These are phyloP conservation scores for Taurulus bubalis DNA, from an alignment of 2,113 vertebrate species.

Conservation along the genomic window DNA sequence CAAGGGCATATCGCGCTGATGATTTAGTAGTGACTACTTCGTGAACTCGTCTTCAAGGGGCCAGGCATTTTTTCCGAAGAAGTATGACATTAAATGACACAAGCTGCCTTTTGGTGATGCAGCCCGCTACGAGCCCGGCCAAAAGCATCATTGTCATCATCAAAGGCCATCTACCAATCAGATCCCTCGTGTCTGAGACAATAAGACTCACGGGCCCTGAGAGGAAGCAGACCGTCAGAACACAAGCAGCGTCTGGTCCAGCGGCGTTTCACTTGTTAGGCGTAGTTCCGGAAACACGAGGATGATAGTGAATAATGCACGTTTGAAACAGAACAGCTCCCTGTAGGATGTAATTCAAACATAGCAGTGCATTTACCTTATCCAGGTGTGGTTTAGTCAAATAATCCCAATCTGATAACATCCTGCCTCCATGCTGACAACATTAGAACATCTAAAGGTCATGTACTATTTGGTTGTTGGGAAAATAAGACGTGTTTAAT, in stretches of 20 bases:
- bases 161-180: slow-evolving; percentile 44
- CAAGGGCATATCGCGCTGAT: slow-evolving; percentile 51
- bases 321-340: background rate
- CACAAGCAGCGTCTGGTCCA: slow-evolving; percentile 15
- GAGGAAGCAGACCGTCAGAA: slow-evolving; percentile 26
- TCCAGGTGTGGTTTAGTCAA: background rate
- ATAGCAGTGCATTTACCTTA: background rate
- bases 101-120: slow-evolving; percentile 60
- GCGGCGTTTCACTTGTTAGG: background rate
- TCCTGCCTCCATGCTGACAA: background rate
- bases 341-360: background rate
- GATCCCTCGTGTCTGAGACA: slow-evolving; percentile 26
- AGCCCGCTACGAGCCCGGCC: slow-evolving; percentile 36
- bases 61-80: slow-evolving; percentile 30
- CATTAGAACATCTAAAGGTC: slow-evolving; percentile 31
- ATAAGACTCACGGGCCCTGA: slow-evolving; percentile 29
- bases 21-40: slow-evolving; percentile 56
- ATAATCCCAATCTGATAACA: slow-evolving; percentile 46
- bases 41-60: slow-evolving; percentile 42
- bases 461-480: slow-evolving; percentile 7
- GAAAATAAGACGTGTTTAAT: slow-evolving; percentile 56
- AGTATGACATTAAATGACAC: slow-evolving; percentile 63
- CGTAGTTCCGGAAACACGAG: background rate
- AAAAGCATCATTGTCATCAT: slow-evolving; percentile 61
- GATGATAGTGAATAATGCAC: background rate